Base-by-base conservation (phyloP, 1,140 invertebrate genomes). In the Copidosoma floridanum region DNA sequence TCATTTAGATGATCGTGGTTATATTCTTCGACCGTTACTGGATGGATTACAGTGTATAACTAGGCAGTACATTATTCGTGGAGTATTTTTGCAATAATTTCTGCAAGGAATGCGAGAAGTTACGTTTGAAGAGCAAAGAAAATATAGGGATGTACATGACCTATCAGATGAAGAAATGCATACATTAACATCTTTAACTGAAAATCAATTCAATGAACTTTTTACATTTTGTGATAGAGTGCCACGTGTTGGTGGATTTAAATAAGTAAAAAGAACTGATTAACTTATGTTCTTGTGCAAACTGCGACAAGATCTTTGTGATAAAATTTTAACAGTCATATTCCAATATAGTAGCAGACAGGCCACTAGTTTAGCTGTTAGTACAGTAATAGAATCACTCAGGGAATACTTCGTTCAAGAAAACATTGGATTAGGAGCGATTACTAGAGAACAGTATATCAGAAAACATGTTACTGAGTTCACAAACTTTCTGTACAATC, bases 1-100 rank as follows among this genome's bases (percentile, higher is more conserved):
- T 43, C 59, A 58, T 55, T 55, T 61, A 14, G 55, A 65, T 54
- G 43, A 61, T 0, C 23, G 38, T 18, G 59, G 55, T 16, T 35
- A 41, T 11, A 16, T 65, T 35, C 27, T 57, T 3, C 2, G 24
- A 3, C 14, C 21, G 23, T 32, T 61, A 5, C 32, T 57, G 21
- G 12, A 12, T 23, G 57, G 46, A 21, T 53, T 65, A 26, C 53
- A 43, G 24, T 61, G 24, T 11, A 61, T 61, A n/a, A 61, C 51
- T 52, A 51, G 57, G 38, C 53, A 40, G 10, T 52, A 47, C 12
- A 11, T 18, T 14, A 48, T 64, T n/a, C 37, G 4, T 44, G 57
- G 46, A 1, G 1, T 27, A 14, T 41, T 51, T 24, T 8, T 64
- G 16, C 52, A 51, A 44, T 18, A 23, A 14, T 64, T 59, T 38